Evolutionary conservation across 2,113 vertebrate genomes (phyloP), one percentile per base, ranked within the genome.

Genomic region (Psephotus haematonotus): DNA sequence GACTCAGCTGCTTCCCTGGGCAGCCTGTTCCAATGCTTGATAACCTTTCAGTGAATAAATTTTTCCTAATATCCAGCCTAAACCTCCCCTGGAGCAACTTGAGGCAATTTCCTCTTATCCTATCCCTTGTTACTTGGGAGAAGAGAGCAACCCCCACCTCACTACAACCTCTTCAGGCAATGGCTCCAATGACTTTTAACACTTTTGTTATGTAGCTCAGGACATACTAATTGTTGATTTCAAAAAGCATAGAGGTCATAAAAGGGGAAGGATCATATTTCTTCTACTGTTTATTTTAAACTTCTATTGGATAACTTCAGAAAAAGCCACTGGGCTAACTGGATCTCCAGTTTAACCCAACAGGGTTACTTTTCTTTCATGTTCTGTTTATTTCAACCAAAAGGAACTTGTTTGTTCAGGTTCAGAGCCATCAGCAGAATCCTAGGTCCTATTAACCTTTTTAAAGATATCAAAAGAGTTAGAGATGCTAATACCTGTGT

Each of bases 391-490:
- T 86, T 90, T 82, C 44, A 39, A 67, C 12, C 12, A 27, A 49
- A 82, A 74, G 5, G 74, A 76, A 67, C 17, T 7, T 69, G 57
- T 10, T 35, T 80, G 10, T 43, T 82, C 11, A 22, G 31, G n/a
- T 41, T 71, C 41, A 50, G 46, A 89, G 24, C 44, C 13, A 35
- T 76, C 53, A 69, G 65, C 69, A 47, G 24, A 53, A 91, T 94
- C 67, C 25, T 88, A 65, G 44, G 35, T 60, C 31, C 55, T n/a
- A 7, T 81, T 87, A 91, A 81, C 24, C 78, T 39, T 90, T 88
- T 47, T 82, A 89, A 97, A 92, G 71, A 29, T 79, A 60, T 11
- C 70, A 89, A 71, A 79, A 17, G 43, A 95, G 17, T 92, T 94
- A 94, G 82, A 87, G 60, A 46, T 68, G 13, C 24, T 69, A 65